Evolutionary conservation across 2,888 invertebrate species (phyloP).

Genomic region (Sepiola atlantica): DNA sequence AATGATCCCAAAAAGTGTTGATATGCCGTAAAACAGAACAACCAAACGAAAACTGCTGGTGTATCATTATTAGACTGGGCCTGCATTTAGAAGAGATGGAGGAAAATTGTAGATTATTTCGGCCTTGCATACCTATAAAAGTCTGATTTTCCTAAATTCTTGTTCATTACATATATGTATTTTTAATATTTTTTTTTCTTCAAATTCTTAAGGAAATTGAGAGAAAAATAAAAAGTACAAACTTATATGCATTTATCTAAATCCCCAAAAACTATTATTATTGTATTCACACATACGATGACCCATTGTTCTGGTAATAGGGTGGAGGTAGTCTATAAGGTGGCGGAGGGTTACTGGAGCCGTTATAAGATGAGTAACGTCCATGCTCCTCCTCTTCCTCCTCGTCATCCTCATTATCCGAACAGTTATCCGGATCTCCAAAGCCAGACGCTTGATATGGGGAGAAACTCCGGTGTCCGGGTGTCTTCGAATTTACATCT

Average conservation of each 20-base stretch:
- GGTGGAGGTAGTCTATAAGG: conserved; percentile 56
- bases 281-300: conserved; percentile 35
- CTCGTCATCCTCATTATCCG: conserved; percentile 37
- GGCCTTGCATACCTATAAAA: too few relatives aligned
- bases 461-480: conserved; percentile 42
- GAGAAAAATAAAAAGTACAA: not conserved
- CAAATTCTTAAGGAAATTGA: not conserved
- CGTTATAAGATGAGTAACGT: conserved; percentile 43
- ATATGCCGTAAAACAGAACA: too few relatives aligned
- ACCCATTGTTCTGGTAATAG: conserved; percentile 51
- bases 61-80: too few relatives aligned
- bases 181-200: not conserved
- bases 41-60: too few relatives aligned
- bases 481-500: conserved; percentile 49
- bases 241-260: not conserved
- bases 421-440: not conserved
- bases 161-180: too few relatives aligned
- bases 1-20: too few relatives aligned
- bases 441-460: conserved; percentile 39
- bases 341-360: conserved; percentile 48
- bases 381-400: conserved; percentile 49
- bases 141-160: too few relatives aligned
- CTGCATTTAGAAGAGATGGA: too few relatives aligned
- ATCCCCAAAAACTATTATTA: not conserved
- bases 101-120: too few relatives aligned